A percentile compares a stretch with the other conserved stretches of the same genome.
Evolutionary conservation across 2,113 vertebrate species (phyloP).

Genomic region (Vulpes lagopus): DNA sequence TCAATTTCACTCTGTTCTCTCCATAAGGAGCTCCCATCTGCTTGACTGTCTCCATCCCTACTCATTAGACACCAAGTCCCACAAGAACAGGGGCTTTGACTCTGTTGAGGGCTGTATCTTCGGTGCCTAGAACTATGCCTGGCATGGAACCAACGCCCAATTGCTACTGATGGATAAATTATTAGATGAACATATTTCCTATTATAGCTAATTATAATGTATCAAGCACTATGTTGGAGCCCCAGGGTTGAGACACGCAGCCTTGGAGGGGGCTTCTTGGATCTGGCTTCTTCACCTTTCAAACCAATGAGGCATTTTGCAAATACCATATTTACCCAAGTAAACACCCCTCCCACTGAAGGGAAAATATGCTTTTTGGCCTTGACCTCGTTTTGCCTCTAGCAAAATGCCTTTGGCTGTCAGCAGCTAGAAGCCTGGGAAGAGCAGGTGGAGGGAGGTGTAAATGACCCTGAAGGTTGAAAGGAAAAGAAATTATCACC

Average conservation of each 20-base stretch:
- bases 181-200: background rate
- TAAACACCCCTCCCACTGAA: slow-evolving; percentile 33
- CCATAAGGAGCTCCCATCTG: fast-evolving
- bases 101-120: background rate
- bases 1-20: background rate
- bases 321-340: background rate
- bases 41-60: background rate
- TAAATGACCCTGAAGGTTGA: slow-evolving; percentile 75
- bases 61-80: background rate
- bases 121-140: background rate
- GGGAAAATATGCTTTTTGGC: slow-evolving; percentile 46
- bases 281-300: background rate
- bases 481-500: slow-evolving; percentile 73
- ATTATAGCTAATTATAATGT: background rate
- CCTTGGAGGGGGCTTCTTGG: background rate
- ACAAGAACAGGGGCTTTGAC: background rate
- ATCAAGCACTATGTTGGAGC: fast-evolving
- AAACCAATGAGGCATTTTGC: background rate
- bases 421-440: slow-evolving; percentile 44
- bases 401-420: slow-evolving; percentile 61
- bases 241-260: background rate
- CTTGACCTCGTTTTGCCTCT: slow-evolving; percentile 78
- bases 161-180: background rate
- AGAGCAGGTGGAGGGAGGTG: slow-evolving; percentile 70
- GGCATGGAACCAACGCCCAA: background rate